Evolutionary conservation across 2,113 vertebrate species (phyloP).

Genomic region (Pygathrix nemaeus): DNA sequence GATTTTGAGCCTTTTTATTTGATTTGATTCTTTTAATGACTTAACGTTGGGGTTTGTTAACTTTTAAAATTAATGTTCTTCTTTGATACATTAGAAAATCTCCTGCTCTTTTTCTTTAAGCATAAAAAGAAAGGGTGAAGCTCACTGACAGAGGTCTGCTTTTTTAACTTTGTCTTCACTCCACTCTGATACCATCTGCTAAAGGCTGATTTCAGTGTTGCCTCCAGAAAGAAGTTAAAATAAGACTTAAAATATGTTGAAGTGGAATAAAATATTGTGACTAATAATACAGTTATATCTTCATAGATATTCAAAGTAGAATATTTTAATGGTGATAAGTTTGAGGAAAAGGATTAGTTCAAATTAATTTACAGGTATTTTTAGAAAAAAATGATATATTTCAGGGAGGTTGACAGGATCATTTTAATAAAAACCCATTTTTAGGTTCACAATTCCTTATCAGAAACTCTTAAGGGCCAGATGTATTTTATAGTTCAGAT

Average conservation of each 20-base stretch:
- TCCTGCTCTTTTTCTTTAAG: not conserved
- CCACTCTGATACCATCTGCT: not conserved
- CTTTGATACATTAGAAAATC: not conserved
- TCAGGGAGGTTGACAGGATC: not conserved
- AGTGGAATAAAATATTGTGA: constrained; percentile 10
- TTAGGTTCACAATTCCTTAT: not conserved
- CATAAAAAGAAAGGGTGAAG: not conserved
- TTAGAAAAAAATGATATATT: not conserved
- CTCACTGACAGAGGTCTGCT: not conserved
- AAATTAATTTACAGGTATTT: constrained; percentile 32
- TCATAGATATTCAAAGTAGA: constrained; percentile 30
- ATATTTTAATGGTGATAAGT: constrained; percentile 8
- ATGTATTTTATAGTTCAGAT: constrained; percentile 31
- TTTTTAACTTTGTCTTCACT: not conserved
- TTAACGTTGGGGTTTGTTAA: constrained; percentile 25
- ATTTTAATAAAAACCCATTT: constrained; percentile 47
- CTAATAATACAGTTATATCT: not conserved
- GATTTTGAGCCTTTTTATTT: constrained; percentile 7
- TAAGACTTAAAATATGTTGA: not conserved
- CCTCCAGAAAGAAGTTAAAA: not conserved
- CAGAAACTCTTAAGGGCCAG: not conserved
- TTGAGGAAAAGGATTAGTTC: constrained; percentile 32
- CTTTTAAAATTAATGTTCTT: not conserved
- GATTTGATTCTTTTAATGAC: constrained; percentile 10
- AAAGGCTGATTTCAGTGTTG: not conserved